Evolutionary conservation across 2,888 invertebrate species (phyloP), one percentile per base, ranked within the genome.

Genomic region (Oligia latruncula): DNA sequence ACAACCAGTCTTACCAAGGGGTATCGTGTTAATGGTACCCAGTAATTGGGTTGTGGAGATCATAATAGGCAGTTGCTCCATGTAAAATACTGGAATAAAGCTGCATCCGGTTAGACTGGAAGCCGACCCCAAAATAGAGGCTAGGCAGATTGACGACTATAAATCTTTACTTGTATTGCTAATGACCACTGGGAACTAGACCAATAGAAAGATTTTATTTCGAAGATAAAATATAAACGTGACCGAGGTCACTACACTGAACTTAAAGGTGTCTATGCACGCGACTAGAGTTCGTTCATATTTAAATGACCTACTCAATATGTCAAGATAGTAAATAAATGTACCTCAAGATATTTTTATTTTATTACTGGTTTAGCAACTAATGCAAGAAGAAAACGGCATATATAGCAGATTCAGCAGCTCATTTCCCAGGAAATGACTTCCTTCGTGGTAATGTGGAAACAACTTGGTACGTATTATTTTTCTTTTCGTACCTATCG

Each of bases 201-300:
- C 35, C n/a, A 67, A 55, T 65, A 65, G n/a, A 73, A 84, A 70
- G 23, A 80, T 29, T 40, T 62, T 40, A 70, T 71, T 66, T 62
- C 6, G 49, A 81, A 83, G 74, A 85, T 71, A 67, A 29, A 62
- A 85, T 73, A 82, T 79, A 83, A 86, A 85, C 78, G 81, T 84
- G 79, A 77, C 74, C 76, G 83, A 87, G 88, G 88, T 88, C 86
- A 84, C 74, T 80, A 88, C 81, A 83, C 86, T 86, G 77, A 88
- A 81, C 81, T 82, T 85, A 83, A 71, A 87, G 77, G 83, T 83
- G 85, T 77, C 68, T 77, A 77, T 82, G 79, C 81, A 84, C 74
- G 73, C 77, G 84, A 81, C 77, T 71, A 71, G 73, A 87, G 87
- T 85, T 87, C 87, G 77, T 87, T 81, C 84, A 81, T 84, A 87